A percentile compares a stretch with the other conserved stretches of the same genome.
These are phyloP conservation scores for Trachurus trachurus DNA, from an alignment of 2,797 vertebrate genomes.

Conservation along the genomic window DNA sequence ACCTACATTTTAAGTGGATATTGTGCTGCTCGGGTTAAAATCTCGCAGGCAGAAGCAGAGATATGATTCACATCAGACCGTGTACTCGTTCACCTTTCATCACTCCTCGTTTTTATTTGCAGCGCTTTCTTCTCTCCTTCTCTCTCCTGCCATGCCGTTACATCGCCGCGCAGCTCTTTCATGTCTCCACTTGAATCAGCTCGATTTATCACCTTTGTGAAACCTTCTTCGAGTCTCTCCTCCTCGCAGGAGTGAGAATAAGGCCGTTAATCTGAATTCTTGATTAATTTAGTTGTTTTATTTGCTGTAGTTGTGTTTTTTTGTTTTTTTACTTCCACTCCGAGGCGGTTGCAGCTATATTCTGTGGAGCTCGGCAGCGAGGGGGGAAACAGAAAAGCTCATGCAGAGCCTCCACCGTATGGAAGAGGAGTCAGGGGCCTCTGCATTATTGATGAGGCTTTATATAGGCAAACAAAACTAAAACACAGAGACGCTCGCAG, in stretches of 20 bases:
- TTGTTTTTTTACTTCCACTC: not conserved
- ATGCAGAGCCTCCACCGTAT: conserved; percentile 67
- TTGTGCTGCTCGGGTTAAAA: not conserved
- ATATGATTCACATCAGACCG: conserved; percentile 1
- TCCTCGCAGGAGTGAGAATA: conserved; percentile 5
- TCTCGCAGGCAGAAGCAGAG: conserved; percentile 4
- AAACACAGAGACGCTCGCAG: conserved; percentile 75
- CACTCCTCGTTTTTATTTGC: not conserved
- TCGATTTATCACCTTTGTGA: conserved; percentile 6
- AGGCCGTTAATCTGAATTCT: conserved; percentile 10
- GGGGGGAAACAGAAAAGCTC: conserved; percentile 55
- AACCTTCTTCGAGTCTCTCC: conserved; percentile 20
- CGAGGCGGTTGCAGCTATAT: conserved; percentile 21
- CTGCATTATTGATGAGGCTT: conserved; percentile 84
- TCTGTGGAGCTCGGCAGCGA: conserved; percentile 41
- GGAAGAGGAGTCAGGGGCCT: conserved; percentile 78
- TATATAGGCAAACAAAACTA: conserved; percentile 84
- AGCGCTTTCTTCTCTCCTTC: not conserved
- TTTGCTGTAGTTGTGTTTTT: no score
- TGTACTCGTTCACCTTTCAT: conserved; percentile 20
- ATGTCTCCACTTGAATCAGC: conserved; percentile 18
- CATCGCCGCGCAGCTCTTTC: not conserved
- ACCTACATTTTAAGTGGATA: not conserved
- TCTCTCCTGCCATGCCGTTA: conserved; percentile 7
- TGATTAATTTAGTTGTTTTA: conserved; percentile 21